Base-by-base conservation (phyloP, 1,140 invertebrate species). In the Drosophila willistoni region DNA sequence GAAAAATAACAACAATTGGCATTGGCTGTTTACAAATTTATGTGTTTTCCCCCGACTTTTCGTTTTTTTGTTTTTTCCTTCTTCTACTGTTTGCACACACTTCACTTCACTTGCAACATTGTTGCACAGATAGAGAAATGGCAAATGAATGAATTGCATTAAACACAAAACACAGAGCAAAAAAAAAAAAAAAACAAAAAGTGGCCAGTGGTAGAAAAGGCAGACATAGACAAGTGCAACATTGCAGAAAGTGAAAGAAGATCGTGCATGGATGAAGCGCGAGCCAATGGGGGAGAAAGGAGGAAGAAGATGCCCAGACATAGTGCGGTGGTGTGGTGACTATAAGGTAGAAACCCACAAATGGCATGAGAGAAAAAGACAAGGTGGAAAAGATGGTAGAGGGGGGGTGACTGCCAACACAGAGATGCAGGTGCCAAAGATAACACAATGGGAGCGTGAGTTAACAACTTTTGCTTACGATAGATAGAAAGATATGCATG, bases 201-300 rank as follows among this genome's bases (percentile, higher is more conserved):
- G 44, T 64, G 61, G 74, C 64, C 41, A 70, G 44, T 61, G 61
- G 74, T 60, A 75, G 34, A 22, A 14, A 74, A 67, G 62, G 65
- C 54, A 69, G 67, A 71, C 68, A 75, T 65, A 41, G 64, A 79
- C 73, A 82, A 83, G 63, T 61, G 70, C 73, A 76, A 33, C 61
- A 73, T 25, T 70, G 79, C 84, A 81, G 84, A 86, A 87, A 87
- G 83, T 87, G 84, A 87, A 86, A 87, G 84, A 87, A 77, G 79
- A 80, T 87, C 76, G 82, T 76, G 68, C 44, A 54, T 68, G 54
- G 36, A 54, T 47, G 44, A 41, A 14, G 66, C 14, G 66, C 39
- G 7, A 7, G 41, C 9, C 54, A 56, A 54, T 41, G 36, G 39
- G 2, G 36, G 39, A 1, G 4, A n/a, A 1, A 17, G 22, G 36